These are phyloP conservation scores for Cavia porcellus DNA, from an alignment of 2,113 vertebrate species.

Conservation along the genomic window DNA sequence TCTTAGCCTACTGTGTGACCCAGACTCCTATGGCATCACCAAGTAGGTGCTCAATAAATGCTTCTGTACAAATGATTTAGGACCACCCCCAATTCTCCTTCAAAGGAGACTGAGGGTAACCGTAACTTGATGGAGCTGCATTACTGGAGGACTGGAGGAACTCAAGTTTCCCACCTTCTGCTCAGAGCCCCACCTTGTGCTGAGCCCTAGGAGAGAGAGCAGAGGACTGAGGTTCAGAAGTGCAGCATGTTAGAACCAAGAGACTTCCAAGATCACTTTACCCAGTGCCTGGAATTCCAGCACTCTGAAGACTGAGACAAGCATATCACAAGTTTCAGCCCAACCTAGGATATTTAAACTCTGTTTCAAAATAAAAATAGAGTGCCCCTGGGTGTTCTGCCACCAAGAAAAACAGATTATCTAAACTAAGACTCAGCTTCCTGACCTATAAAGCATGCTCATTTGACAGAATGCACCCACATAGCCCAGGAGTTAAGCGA, in stretches of 20 bases:
- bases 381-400: not conserved
- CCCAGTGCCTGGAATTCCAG: not conserved
- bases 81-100: not conserved
- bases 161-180: not conserved
- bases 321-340: not conserved
- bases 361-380: not conserved
- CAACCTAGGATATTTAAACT: not conserved
- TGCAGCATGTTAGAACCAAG: not conserved
- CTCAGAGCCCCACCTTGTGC: not conserved
- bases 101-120: not conserved
- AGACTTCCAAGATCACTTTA: not conserved
- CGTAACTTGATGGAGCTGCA: not conserved
- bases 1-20: not conserved
- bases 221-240: not conserved
- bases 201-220: not conserved
- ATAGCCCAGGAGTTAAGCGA: not conserved
- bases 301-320: not conserved
- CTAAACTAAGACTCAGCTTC: constrained; percentile 27
- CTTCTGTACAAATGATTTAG: not conserved
- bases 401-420: not conserved
- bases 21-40: not conserved
- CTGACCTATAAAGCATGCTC: not conserved
- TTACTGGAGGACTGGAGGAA: not conserved
- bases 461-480: not conserved
- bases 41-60: not conserved